Evolutionary conservation across 2,888 invertebrate species (phyloP).

Genomic region (Rutpela maculata): DNA sequence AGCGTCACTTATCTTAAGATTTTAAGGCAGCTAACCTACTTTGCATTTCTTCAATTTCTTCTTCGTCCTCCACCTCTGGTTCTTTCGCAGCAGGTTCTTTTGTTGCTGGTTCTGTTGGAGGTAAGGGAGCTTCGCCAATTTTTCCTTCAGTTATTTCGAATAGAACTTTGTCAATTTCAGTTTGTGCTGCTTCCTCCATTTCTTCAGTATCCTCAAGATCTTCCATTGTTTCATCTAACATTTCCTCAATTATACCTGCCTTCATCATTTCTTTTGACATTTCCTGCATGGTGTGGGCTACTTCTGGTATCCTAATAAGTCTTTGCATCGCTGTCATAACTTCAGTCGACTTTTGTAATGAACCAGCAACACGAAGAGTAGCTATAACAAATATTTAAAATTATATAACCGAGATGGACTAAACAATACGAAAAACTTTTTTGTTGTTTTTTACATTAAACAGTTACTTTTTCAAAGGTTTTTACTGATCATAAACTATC

Average conservation of each 20-base stretch:
- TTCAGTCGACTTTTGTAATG: conserved; percentile 96
- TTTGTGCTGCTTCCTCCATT: conserved; percentile 96
- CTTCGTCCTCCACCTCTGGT: conserved; percentile 78
- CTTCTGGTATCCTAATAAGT: conserved; percentile 92
- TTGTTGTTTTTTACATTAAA: too few relatives aligned
- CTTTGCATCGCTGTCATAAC: conserved; percentile 99
- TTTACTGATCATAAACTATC: too few relatives aligned
- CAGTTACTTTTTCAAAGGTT: too few relatives aligned
- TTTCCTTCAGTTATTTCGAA: conserved; percentile 95
- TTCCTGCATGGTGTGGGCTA: conserved; percentile 97
- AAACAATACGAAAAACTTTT: background rate
- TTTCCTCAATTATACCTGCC: conserved; percentile 98
- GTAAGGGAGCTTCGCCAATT: conserved; percentile 92
- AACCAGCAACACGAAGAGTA: conserved; percentile 94
- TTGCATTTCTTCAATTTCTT: conserved; percentile 94
- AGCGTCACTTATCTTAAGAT: conserved; percentile 78
- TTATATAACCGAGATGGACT: too few relatives aligned
- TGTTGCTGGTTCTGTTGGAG: conserved; percentile 75
- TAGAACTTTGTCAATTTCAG: conserved; percentile 81
- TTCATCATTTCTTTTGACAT: conserved; percentile 99
- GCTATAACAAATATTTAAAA: conserved; percentile 76
- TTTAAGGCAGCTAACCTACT: conserved; percentile 89
- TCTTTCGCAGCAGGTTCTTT: conserved; percentile 77
- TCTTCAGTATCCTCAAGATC: conserved; percentile 94
- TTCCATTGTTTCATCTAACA: conserved; percentile 98